These are phyloP conservation scores for Serinus canaria DNA, from an alignment of 2,113 vertebrate species.

Conservation along the genomic window DNA sequence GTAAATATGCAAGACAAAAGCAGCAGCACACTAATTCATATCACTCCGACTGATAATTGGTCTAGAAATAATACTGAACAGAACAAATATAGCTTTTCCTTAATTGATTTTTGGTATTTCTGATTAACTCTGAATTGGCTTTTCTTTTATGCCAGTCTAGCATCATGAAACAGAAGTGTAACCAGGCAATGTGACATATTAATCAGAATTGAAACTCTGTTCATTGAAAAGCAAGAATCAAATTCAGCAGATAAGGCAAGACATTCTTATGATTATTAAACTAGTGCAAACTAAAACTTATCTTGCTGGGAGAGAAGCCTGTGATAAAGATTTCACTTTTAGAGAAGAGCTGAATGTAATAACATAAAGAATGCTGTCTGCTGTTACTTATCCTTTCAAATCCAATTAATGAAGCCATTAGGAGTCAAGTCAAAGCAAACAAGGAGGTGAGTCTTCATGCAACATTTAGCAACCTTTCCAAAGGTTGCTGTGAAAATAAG, in stretches of 20 bases:
- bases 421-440: not conserved
- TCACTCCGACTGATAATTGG: not conserved
- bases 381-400: not conserved
- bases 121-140: not conserved
- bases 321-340: not conserved
- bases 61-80: not conserved
- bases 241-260: not conserved
- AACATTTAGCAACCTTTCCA: not conserved
- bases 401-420: not conserved
- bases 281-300: not conserved
- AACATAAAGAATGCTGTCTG: not conserved
- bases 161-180: not conserved
- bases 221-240: not conserved
- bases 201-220: rapidly evolving
- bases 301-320: not conserved
- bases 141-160: not conserved
- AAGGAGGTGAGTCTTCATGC: not conserved
- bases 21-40: not conserved
- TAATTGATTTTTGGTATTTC: not conserved
- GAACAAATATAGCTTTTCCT: not conserved
- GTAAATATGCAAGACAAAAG: not conserved
- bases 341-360: not conserved
- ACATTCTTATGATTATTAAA: not conserved
- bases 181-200: not conserved
- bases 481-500: not conserved